phyloP scores from a whole-genome alignment of 1,140 invertebrate genomes.

The Drosophila elegans region DNA sequence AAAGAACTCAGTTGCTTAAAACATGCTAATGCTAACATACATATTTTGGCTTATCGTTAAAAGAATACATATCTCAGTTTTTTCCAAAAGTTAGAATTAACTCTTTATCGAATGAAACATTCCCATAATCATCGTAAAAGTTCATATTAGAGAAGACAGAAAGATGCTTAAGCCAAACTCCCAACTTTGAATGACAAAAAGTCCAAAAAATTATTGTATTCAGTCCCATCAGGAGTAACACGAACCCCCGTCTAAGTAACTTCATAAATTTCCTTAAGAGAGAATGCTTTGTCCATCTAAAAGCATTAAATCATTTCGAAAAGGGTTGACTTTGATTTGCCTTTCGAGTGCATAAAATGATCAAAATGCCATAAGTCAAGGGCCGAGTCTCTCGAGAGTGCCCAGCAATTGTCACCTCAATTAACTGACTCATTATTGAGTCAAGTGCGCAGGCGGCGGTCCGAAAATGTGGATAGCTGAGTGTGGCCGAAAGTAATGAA shows the following conservation, averaged over 20 bases:
- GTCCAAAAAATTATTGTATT: slow-evolving; percentile 6
- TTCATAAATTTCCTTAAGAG: slow-evolving; percentile 2
- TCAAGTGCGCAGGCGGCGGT: slow-evolving; percentile 49
- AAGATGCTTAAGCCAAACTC: too few relatives aligned
- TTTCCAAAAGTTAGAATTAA: too few relatives aligned
- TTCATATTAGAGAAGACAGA: too few relatives aligned
- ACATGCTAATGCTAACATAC: too few relatives aligned
- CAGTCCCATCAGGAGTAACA: slow-evolving; percentile 5
- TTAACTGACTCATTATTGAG: slow-evolving; percentile 78
- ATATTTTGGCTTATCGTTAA: too few relatives aligned
- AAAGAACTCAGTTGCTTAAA: too few relatives aligned
- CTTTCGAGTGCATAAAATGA: slow-evolving; percentile 68
- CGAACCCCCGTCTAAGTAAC: slow-evolving; percentile 5
- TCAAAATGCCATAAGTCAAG: slow-evolving; percentile 75
- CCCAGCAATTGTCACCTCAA: slow-evolving; percentile 76
- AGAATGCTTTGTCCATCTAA: slow-evolving; percentile 39
- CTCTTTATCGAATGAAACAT: too few relatives aligned
- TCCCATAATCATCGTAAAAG: too few relatives aligned
- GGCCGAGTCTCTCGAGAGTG: slow-evolving; percentile 38
- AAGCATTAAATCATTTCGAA: slow-evolving; percentile 57
- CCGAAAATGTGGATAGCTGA: slow-evolving; percentile 27
- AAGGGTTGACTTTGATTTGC: slow-evolving; percentile 31
- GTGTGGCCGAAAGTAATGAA: slow-evolving; percentile 42
- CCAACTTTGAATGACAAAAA: too few relatives aligned
- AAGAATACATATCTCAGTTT: too few relatives aligned